Evolutionary conservation across 2,888 invertebrate species (phyloP), one percentile per base, ranked within the genome.

Genomic region (Campoletis raptor): DNA sequence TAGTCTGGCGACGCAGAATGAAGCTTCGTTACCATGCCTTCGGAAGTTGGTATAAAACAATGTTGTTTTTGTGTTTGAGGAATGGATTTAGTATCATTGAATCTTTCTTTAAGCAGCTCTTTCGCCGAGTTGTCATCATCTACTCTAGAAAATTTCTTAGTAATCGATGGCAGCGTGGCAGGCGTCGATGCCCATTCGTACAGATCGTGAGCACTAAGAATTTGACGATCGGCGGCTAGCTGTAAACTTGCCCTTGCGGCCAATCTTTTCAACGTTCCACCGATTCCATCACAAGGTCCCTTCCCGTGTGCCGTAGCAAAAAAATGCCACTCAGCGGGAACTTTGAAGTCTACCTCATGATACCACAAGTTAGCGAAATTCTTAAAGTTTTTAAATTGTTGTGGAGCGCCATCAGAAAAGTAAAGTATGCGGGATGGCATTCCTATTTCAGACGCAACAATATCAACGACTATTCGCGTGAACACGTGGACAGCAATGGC

Each of bases 401-500:
- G 54, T 54, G 54, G 54, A 21, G 54, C 54, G n/a, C 54, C 54
- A 54, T 54, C 61, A 30, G 61, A 36, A 64, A 64, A 64, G 61
- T 64, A 64, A 15, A 64, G 30, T 30, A 64, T 64, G 24, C 36
- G 24, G 30, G 82, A 40, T 54, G 54, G 54, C 54, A 36, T 36
- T 64, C 30, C 30, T 24, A 64, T 36, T 64, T 64, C 61, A 64
- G 61, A 64, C 61, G 36, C 30, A 36, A 67, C 37, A 67, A 67
- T 21, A 8, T 67, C 67, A 67, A 37, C n/a, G 37, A 67, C 37
- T 12, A 67, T 67, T 37, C 37, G 30, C 36, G 40, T 21, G 79
- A 81, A 81, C 30, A 81, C 52, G 54, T 87, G 48, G 6, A 90
- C 85, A 61, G 89, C 79, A 81, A 84, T 66, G 30, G 88, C 66